phyloP scores from a whole-genome alignment of 2,113 vertebrate species.

The Tenrec ecaudatus region DNA sequence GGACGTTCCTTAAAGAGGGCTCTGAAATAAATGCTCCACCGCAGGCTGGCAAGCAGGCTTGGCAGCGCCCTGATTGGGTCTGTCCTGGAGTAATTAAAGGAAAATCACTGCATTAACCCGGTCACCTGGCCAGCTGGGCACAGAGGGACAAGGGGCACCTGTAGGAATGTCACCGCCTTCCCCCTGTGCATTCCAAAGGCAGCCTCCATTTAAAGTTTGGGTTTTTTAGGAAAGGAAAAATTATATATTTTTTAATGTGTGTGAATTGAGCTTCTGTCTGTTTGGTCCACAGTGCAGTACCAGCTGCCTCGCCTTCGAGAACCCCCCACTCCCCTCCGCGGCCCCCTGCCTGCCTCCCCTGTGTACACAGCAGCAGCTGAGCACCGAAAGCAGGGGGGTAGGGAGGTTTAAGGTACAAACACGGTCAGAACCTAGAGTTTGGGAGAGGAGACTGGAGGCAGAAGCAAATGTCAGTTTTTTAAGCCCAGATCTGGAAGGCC shows the following conservation, averaged over 20 bases:
- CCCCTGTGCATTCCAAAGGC: neutral
- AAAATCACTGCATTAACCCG: neutral
- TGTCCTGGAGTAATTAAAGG: slow-evolving; percentile 33
- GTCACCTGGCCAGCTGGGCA: neutral
- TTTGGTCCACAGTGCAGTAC: neutral
- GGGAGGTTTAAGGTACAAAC: neutral
- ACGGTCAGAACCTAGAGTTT: neutral
- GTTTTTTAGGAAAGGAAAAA: too few species aligned
- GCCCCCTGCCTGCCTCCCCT: fast-evolving
- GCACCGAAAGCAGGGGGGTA: neutral
- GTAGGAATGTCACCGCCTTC: neutral
- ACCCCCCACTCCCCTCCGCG: too few species aligned
- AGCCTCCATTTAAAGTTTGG: neutral
- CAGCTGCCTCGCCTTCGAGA: fast-evolving
- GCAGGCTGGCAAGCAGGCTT: neutral
- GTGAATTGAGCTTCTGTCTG: fast-evolving
- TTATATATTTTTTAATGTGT: neutral
- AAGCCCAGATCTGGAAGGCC: neutral
- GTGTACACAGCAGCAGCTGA: fast-evolving
- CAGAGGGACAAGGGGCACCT: fast-evolving
- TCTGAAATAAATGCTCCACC: too few species aligned
- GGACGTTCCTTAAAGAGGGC: neutral
- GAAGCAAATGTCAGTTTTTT: neutral
- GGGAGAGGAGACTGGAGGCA: neutral
- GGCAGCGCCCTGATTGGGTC: neutral